Base-by-base conservation (phyloP, 2,888 invertebrate genomes). In the Rosalia funebris region DNA sequence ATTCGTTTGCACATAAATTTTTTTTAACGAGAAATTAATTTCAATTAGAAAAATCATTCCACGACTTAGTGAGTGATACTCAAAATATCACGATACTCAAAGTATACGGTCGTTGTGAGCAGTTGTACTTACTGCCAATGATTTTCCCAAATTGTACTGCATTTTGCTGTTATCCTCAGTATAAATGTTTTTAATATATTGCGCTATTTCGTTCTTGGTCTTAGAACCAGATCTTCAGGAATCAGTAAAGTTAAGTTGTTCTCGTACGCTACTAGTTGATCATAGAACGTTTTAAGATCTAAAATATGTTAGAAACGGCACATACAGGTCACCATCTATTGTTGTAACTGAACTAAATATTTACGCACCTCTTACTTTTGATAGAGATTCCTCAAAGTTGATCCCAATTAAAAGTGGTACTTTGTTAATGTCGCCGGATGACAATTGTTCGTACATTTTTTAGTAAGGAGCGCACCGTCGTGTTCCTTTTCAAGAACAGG, bases 321-420 rank as follows among this genome's bases (percentile, higher is more conserved):
- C n/a, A n/a, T n/a, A n/a, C n/a, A n/a, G n/a, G n/a, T n/a, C n/a
- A n/a, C n/a, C n/a, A n/a, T n/a, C n/a, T n/a, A n/a, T n/a, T n/a
- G n/a, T n/a, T n/a, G n/a, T n/a, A n/a, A n/a, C n/a, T n/a, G n/a
- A n/a, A n/a, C n/a, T n/a, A n/a, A n/a, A n/a, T n/a, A n/a, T n/a
- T 37, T 47, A 42, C n/a, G 32, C 48, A 66, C 66, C 65, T 17
- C 42, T 34, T 12, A 54, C 65, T 25, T 34, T 20, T 14, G 47
- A 11, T 2, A 72, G 61, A 10, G 61, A 61, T 47, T 72, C 71
- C 52, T 72, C 70, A 5, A 70, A 72, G 32, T 63, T 70, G 9
- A 56, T 61, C n/a, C 71, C 71, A 17, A 71, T 65, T 10, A 72
- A 53, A 32, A 67, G 58, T 10, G 71, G 65, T 7, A 72, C 60